A percentile compares a stretch with the other conserved stretches of the same genome.
phyloP scores from a whole-genome alignment of 1,140 invertebrate genomes.

The Bathynomus jamesi region DNA sequence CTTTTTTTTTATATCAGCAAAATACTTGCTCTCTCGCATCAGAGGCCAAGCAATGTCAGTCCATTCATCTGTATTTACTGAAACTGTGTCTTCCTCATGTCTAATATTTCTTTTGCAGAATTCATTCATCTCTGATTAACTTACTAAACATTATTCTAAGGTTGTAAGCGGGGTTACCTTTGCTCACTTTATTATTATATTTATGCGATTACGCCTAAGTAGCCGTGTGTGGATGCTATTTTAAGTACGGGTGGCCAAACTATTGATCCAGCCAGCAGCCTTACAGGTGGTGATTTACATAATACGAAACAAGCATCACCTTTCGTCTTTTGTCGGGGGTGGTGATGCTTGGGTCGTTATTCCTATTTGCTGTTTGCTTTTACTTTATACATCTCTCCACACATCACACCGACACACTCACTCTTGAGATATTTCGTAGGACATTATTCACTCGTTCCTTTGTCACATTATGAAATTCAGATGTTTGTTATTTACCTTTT shows the following conservation, averaged over 20 bases:
- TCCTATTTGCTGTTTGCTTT: background rate
- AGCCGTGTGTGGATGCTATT: background rate
- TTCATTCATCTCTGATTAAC: background rate
- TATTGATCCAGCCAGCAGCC: background rate
- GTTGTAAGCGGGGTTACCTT: background rate
- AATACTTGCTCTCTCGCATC: too few species aligned
- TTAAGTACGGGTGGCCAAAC: background rate
- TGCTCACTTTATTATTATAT: background rate
- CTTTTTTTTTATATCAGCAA: too few species aligned
- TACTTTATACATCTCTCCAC: too few species aligned
- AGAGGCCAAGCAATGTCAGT: too few species aligned
- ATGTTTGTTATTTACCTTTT: too few species aligned
- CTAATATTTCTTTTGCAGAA: background rate
- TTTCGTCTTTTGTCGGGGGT: too few species aligned
- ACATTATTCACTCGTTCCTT: too few species aligned
- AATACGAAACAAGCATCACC: background rate
- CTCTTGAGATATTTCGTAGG: too few species aligned
- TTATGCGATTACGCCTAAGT: too few species aligned
- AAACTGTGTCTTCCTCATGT: background rate
- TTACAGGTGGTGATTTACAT: background rate
- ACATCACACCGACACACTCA: too few species aligned
- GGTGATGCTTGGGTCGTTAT: background rate
- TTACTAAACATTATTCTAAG: slow-evolving; percentile 7
- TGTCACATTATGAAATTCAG: too few species aligned
- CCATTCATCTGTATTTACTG: too few species aligned